These are phyloP conservation scores for Agrotis puta DNA, from an alignment of 2,888 invertebrate genomes.

Conservation along the genomic window DNA sequence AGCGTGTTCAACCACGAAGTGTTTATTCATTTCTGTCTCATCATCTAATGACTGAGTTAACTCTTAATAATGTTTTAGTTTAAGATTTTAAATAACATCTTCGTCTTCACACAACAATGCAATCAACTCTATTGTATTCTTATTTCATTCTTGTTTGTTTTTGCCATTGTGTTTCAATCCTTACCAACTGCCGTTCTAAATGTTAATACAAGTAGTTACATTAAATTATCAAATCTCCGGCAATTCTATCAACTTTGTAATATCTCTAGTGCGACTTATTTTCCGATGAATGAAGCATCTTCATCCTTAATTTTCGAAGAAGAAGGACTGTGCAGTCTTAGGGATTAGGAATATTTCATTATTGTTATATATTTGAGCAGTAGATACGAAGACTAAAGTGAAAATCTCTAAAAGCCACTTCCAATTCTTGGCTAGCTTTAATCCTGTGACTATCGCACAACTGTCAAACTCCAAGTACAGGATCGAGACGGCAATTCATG, in stretches of 20 bases:
- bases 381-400: no score
- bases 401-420: no score
- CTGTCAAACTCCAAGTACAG: no score
- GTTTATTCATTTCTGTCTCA: background rate
- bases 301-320: no score
- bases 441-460: no score
- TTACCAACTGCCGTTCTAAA: background rate
- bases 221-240: background rate
- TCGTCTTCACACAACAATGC: constrained; percentile 6
- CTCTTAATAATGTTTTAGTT: background rate
- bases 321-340: no score
- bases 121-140: constrained; percentile 15
- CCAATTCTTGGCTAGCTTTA: no score
- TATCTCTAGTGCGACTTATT: background rate
- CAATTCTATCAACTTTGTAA: background rate
- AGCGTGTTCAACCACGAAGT: background rate
- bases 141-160: constrained; percentile 15
- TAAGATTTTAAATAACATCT: constrained; percentile 6
- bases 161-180: background rate
- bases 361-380: no score
- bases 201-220: background rate
- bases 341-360: no score
- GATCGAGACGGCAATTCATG: no score
- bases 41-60: background rate
- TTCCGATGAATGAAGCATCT: no score